phyloP scores from a whole-genome alignment of 2,797 vertebrate genomes.

The Bovichtus diacanthus region DNA sequence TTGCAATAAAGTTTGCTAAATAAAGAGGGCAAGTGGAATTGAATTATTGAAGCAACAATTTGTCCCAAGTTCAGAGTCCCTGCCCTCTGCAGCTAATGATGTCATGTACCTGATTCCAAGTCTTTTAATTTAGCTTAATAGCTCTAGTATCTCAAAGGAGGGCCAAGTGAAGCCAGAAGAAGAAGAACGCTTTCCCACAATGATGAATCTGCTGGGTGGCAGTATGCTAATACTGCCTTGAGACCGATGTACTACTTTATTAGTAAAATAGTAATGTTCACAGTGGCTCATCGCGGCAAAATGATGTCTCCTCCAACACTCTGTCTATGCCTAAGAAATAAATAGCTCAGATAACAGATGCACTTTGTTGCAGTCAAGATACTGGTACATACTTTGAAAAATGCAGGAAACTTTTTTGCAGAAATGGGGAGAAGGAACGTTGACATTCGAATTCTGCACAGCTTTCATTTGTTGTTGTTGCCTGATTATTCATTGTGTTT shows the following conservation, averaged over 20 bases:
- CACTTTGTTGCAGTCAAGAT: slow-evolving; percentile 18
- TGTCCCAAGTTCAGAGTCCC: slow-evolving; percentile 69
- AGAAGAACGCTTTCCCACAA: slow-evolving; percentile 39
- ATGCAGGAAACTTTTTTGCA: not conserved
- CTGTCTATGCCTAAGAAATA: slow-evolving; percentile 28
- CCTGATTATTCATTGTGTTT: no score
- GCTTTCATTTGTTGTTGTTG: no score
- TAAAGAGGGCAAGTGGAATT: slow-evolving; percentile 72
- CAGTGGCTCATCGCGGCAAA: slow-evolving; percentile 49
- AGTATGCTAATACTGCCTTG: slow-evolving; percentile 56
- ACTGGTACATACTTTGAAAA: slow-evolving; percentile 10
- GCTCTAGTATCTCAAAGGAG: slow-evolving; percentile 58
- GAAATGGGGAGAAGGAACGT: not conserved
- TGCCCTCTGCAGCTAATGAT: slow-evolving; percentile 68
- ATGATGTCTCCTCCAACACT: slow-evolving; percentile 42
- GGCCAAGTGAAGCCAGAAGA: slow-evolving; percentile 47
- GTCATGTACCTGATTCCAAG: slow-evolving; percentile 69
- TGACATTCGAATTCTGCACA: no score
- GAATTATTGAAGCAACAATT: slow-evolving; percentile 75
- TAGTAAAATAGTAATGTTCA: slow-evolving; percentile 58
- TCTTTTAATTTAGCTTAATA: slow-evolving; percentile 71
- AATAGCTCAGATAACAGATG: slow-evolving; percentile 31
- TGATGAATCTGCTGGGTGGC: slow-evolving; percentile 61
- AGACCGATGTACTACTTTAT: slow-evolving; percentile 59
- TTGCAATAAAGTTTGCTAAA: slow-evolving; percentile 53